Conservation (phyloP, 2,113 vertebrate genomes). For the Beaufortia kweichowensis region DNA sequence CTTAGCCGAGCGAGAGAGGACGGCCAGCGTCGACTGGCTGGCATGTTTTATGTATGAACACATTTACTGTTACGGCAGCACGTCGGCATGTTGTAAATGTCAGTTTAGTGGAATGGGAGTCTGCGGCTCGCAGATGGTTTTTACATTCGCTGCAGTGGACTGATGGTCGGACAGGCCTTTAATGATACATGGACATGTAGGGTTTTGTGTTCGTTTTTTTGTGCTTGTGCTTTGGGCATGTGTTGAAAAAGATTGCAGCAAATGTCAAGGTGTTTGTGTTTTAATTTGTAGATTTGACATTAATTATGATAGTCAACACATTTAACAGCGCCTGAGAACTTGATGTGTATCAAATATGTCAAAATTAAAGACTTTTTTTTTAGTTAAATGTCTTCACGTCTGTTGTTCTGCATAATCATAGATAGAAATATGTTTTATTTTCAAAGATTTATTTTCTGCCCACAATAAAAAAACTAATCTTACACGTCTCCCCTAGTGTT, state of each 20-base stretch:
- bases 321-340: too few species aligned
- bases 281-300: too few species aligned
- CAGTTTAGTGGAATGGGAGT: slow-evolving; percentile 53
- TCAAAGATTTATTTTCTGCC: too few species aligned
- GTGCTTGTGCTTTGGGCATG: neutral
- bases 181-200: neutral
- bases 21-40: slow-evolving; percentile 31
- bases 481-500: too few species aligned
- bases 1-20: slow-evolving; percentile 15
- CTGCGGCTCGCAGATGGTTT: slow-evolving; percentile 37
- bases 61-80: slow-evolving; percentile 59
- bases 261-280: slow-evolving; percentile 1
- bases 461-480: too few species aligned
- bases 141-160: slow-evolving; percentile 23
- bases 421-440: too few species aligned
- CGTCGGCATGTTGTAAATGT: slow-evolving; percentile 51
- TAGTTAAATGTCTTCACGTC: too few species aligned
- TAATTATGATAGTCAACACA: too few species aligned
- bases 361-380: too few species aligned
- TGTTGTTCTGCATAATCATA: too few species aligned
- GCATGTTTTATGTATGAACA: slow-evolving; percentile 67
- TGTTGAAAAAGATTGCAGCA: neutral
- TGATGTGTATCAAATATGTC: too few species aligned
- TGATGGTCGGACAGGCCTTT: slow-evolving; percentile 8
- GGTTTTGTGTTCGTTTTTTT: neutral